Conservation (phyloP, 2,888 invertebrate species). For the Elysia crispata region DNA sequence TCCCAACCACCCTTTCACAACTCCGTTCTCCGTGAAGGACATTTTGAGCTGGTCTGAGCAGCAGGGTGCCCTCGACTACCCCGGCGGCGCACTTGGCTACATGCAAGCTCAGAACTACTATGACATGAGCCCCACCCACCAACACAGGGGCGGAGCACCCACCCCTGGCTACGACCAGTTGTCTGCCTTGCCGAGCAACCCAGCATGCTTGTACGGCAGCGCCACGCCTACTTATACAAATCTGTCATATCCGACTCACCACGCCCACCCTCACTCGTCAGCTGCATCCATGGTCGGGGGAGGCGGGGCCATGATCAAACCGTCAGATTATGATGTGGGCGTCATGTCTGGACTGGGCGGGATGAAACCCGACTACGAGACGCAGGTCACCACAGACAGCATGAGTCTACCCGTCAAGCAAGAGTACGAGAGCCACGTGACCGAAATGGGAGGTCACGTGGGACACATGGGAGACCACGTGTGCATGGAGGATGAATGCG, state of each 20-base stretch:
- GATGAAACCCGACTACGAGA: conserved; percentile 45
- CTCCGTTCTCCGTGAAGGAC: conserved; percentile 50
- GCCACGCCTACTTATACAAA: conserved; percentile 45
- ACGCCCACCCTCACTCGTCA: conserved; percentile 37
- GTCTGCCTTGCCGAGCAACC: conserved; percentile 42
- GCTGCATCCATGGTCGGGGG: conserved; percentile 34
- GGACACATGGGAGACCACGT: conserved; percentile 35
- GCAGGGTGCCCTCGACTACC: conserved; percentile 38
- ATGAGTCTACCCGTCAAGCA: conserved; percentile 44
- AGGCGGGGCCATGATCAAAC: neutral
- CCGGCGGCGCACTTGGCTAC: conserved; percentile 20
- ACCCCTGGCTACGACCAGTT: conserved; percentile 32
- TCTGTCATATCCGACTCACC: conserved; percentile 34
- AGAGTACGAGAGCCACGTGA: conserved; percentile 48
- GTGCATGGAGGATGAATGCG: conserved; percentile 44
- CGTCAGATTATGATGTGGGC: conserved; percentile 46
- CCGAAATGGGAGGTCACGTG: conserved; percentile 36
- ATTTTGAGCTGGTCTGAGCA: conserved; percentile 50
- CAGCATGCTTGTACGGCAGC: conserved; percentile 49
- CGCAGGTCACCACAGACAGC: conserved; percentile 30
- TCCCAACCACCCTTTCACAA: conserved; percentile 44
- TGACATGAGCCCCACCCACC: conserved; percentile 41
- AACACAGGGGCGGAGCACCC: too few relatives aligned
- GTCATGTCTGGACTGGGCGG: conserved; percentile 41
- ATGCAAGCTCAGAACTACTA: conserved; percentile 44